These are phyloP conservation scores for Papilio gigon DNA, from an alignment of 2,888 invertebrate genomes.

Conservation along the genomic window DNA sequence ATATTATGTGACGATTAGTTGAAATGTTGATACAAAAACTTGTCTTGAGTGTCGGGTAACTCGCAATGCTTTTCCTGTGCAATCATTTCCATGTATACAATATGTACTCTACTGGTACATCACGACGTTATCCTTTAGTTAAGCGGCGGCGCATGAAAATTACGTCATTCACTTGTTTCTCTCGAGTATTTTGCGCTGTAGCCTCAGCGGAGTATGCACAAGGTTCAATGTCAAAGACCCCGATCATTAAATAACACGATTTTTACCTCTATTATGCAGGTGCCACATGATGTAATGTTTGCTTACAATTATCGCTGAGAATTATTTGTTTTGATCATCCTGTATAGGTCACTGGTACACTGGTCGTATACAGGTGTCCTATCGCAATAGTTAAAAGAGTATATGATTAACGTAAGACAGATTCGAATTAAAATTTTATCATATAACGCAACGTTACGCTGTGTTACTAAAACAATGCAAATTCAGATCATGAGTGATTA, in stretches of 20 bases:
- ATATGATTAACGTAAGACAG: neutral
- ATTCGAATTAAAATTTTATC: too few species aligned
- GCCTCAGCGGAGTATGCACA: conserved; percentile 34
- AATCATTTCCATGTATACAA: conserved; percentile 29
- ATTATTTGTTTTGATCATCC: neutral
- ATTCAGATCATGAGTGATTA: too few species aligned
- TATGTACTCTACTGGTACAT: conserved; percentile 12
- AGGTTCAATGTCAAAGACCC: conserved; percentile 41
- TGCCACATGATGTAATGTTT: conserved; percentile 6
- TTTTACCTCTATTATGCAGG: conserved; percentile 28
- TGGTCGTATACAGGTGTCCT: conserved; percentile 1
- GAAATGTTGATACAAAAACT: conserved; percentile 28
- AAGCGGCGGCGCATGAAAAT: conserved; percentile 40
- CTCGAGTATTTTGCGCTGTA: conserved; percentile 32
- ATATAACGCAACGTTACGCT: too few species aligned
- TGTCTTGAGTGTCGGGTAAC: conserved; percentile 9
- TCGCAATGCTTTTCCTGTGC: conserved; percentile 16
- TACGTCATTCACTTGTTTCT: conserved; percentile 41
- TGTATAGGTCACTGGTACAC: neutral
- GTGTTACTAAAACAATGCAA: too few species aligned
- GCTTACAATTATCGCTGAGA: conserved; percentile 2
- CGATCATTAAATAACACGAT: conserved; percentile 28
- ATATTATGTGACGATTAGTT: conserved; percentile 8
- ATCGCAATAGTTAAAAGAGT: neutral
- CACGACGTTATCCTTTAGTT: conserved; percentile 38